These are phyloP conservation scores for Cochlearius cochlearius DNA, from an alignment of 2,113 vertebrate genomes.

Conservation along the genomic window DNA sequence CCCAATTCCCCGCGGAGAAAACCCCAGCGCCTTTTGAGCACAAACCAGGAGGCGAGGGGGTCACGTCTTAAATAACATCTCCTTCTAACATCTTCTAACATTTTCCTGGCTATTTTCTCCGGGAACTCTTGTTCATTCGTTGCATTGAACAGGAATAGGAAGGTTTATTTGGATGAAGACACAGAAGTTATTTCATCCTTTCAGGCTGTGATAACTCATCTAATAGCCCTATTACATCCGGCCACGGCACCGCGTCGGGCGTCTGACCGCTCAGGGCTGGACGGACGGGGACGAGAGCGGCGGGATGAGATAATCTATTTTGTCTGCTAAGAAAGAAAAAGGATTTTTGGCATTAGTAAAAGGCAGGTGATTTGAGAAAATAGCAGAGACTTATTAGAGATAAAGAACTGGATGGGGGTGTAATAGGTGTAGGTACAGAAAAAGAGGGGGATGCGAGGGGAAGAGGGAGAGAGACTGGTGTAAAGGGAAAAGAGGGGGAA, in stretches of 20 bases:
- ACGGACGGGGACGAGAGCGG: background rate
- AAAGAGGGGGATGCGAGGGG: background rate
- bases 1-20: background rate
- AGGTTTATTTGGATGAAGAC: slow-evolving; percentile 33
- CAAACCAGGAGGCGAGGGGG: background rate
- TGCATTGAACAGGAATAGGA: background rate
- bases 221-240: slow-evolving; percentile 53
- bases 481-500: background rate
- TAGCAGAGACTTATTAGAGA: slow-evolving; percentile 7
- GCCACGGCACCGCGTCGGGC: background rate
- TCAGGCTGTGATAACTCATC: slow-evolving; percentile 59
- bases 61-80: background rate
- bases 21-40: background rate
- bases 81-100: background rate
- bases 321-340: slow-evolving; percentile 27
- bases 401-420: background rate
- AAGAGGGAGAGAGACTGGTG: background rate
- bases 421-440: background rate
- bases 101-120: background rate
- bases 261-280: slow-evolving; percentile 12
- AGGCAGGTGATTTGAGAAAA: slow-evolving; percentile 63
- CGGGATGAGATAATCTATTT: slow-evolving; percentile 43
- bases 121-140: background rate
- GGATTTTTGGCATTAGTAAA: slow-evolving; percentile 8
- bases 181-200: slow-evolving; percentile 52